These are phyloP conservation scores for Oasisia sp. DNA, from an alignment of 2,888 invertebrate genomes.

Conservation along the genomic window DNA sequence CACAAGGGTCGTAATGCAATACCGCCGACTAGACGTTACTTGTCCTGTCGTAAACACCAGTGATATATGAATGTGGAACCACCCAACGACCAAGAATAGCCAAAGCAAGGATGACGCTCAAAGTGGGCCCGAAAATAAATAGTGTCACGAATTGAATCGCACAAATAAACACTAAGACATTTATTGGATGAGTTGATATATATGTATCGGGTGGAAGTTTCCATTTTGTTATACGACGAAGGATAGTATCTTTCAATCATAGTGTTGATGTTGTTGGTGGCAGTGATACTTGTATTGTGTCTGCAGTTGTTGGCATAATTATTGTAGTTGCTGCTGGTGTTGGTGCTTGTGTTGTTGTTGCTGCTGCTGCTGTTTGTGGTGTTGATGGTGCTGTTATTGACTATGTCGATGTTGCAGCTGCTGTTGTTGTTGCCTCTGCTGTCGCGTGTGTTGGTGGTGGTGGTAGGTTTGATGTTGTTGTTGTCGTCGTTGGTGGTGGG, in stretches of 20 bases:
- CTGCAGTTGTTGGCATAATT: too few species aligned
- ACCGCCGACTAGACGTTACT: neutral
- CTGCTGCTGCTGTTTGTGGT: too few species aligned
- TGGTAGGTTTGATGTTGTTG: too few species aligned
- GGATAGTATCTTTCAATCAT: too few species aligned
- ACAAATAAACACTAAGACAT: neutral
- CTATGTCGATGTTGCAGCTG: too few species aligned
- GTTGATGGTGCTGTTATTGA: too few species aligned
- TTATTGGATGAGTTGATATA: neutral
- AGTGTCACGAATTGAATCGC: neutral
- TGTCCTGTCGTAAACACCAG: neutral
- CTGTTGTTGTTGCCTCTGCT: too few species aligned
- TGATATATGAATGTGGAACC: neutral
- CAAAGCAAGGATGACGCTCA: neutral
- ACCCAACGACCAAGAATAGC: neutral
- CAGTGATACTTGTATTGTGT: too few species aligned
- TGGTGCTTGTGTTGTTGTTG: too few species aligned
- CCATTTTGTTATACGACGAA: neutral
- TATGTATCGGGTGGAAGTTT: neutral
- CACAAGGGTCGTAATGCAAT: neutral
- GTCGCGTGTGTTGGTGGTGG: too few species aligned
- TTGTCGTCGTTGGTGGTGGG: too few species aligned
- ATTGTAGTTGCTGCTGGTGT: too few species aligned
- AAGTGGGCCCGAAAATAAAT: neutral
- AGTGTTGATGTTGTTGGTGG: neutral